Evolutionary conservation across 2,113 vertebrate genomes (phyloP), one percentile per base, ranked within the genome.

Genomic region (Spea multiplicata): DNA sequence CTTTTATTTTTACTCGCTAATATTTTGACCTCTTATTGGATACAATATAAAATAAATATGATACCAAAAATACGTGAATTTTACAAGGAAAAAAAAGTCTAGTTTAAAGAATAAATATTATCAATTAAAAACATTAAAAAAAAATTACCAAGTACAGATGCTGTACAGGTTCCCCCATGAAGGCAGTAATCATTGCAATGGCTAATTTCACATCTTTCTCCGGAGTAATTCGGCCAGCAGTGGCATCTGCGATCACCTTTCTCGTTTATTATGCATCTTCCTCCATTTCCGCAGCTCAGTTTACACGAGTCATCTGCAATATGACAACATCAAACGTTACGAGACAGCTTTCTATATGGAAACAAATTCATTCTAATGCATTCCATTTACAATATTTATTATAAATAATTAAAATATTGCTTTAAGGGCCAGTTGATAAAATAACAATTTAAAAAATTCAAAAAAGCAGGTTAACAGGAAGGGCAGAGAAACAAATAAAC

Each of bases 221-320:
- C 97, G 0, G 97, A 97, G 84, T 97, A 99, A 88, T 94, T 96
- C 0, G 97, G 97, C 96, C 97, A 98, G 88, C 97, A 99, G 84
- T 95, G 95, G 83, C 97, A 99, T 3, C 96, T 91, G 71, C 92
- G 92, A 77, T 96, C 93, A 59, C 96, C 95, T 74, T 97, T 98
- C 87, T 99, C 97, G 3, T 99, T 99, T 82, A 96, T 89, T 67
- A 98, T 88, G 83, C 97, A 99, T 81, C 92, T 95, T 16, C 97
- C 97, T 85, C 97, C 96, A 1, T 99, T 99, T 89, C 98, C 95
- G 83, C 97, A 99, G 74, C 88, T 91, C 47, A 97, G 86, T 71
- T 93, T 94, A 71, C 97, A 99, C 48, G 94, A 92, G 81, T 95
- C 95, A 86, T 96, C 97, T 99, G 88, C 64, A 86, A 44, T 12